These are phyloP conservation scores for Eristalis intricaria DNA, from an alignment of 2,888 invertebrate species.

Conservation along the genomic window DNA sequence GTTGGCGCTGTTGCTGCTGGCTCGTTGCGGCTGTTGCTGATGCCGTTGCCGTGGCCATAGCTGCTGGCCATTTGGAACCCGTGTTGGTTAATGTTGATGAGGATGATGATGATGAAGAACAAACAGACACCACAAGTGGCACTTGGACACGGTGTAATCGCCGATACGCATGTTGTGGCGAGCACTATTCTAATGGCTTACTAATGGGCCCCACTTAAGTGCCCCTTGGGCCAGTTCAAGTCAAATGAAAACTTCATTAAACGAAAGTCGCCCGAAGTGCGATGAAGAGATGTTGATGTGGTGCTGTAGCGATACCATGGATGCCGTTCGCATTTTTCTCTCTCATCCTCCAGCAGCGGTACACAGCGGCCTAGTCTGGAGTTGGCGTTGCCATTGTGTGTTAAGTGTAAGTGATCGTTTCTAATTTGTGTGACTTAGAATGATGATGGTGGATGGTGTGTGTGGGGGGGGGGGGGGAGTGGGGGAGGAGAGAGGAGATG, in stretches of 20 bases:
- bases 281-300: constrained; percentile 49
- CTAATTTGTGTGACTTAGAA: constrained; percentile 62
- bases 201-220: constrained; percentile 71
- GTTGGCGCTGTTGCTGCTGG: not conserved
- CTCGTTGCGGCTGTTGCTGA: constrained; percentile 8
- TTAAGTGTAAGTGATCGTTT: constrained; percentile 69
- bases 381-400: constrained; percentile 49
- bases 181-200: constrained; percentile 71
- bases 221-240: constrained; percentile 71
- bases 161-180: constrained; percentile 70
- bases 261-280: constrained; percentile 67
- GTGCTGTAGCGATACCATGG: not conserved
- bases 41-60: not conserved
- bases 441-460: not conserved
- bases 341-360: not conserved
- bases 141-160: constrained; percentile 70
- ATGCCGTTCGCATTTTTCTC: constrained; percentile 22
- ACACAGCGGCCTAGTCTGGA: not conserved
- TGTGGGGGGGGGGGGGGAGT: not conserved
- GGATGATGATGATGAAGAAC: constrained; percentile 58
- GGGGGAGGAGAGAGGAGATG: not conserved
- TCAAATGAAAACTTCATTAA: constrained; percentile 71
- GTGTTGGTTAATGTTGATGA: not conserved
- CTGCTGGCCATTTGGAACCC: constrained; percentile 31
- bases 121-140: constrained; percentile 69